phyloP scores from a whole-genome alignment of 30 jellyfish, hydroid and myxozoan species.

The Pelagia noctiluca region DNA sequence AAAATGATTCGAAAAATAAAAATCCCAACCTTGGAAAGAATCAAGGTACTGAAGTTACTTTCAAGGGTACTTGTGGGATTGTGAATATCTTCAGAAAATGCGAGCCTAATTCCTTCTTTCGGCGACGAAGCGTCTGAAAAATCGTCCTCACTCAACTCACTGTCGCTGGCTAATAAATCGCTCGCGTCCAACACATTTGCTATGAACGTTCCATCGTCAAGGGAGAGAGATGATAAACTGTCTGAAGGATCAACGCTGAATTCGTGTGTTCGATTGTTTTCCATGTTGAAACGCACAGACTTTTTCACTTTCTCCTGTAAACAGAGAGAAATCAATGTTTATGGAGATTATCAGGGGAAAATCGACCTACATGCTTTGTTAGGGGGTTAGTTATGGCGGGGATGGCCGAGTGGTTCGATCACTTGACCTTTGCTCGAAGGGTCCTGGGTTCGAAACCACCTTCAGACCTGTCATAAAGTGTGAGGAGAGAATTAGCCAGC shows the following conservation, averaged over 20 bases:
- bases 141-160: slow-evolving; percentile 72
- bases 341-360: not conserved
- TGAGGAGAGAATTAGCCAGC: too few species aligned
- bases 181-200: slow-evolving; percentile 80
- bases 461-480: too few species aligned
- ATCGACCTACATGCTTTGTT: not conserved
- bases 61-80: slow-evolving; percentile 44
- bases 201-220: slow-evolving; percentile 70
- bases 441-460: too few species aligned
- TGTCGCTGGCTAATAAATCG: slow-evolving; percentile 73
- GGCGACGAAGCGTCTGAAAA: slow-evolving; percentile 19
- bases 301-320: slow-evolving; percentile 61
- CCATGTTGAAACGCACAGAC: slow-evolving; percentile 80
- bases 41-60: not conserved
- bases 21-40: not conserved
- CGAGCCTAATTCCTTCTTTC: slow-evolving; percentile 35
- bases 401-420: too few species aligned
- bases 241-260: slow-evolving; percentile 38
- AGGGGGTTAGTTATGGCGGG: too few species aligned
- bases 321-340: not conserved
- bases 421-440: too few species aligned
- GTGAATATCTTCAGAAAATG: slow-evolving; percentile 37
- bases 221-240: slow-evolving; percentile 30
- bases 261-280: slow-evolving; percentile 63
- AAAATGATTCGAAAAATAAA: too few species aligned